Conservation (phyloP, 1,140 invertebrate species). For the Glossosoma conforme region DNA sequence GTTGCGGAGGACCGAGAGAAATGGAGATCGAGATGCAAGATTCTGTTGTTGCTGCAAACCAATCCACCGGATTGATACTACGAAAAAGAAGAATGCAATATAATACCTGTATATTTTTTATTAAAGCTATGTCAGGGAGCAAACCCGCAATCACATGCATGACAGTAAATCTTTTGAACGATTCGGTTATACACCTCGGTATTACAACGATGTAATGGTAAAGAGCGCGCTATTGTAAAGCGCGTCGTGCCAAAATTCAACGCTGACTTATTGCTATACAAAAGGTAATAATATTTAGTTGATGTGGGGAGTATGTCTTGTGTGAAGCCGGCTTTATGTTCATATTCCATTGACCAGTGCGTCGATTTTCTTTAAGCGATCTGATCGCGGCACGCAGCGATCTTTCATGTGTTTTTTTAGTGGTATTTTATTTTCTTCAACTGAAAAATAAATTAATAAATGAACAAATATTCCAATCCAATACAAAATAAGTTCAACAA, state of each 20-base stretch:
- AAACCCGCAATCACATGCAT: too few relatives aligned
- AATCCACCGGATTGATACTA: too few relatives aligned
- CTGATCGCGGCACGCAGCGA: background rate
- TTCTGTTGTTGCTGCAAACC: too few relatives aligned
- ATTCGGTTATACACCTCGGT: conserved; percentile 8
- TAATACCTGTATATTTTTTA: too few relatives aligned
- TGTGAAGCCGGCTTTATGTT: conserved; percentile 20
- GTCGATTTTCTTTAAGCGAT: conserved; percentile 1
- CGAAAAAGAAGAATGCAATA: too few relatives aligned
- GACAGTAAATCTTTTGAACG: too few relatives aligned
- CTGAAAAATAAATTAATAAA: background rate
- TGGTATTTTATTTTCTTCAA: background rate
- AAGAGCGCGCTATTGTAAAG: conserved; percentile 3
- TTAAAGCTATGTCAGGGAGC: too few relatives aligned
- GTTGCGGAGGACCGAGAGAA: too few relatives aligned
- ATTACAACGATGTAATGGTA: conserved; percentile 11
- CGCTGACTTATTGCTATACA: conserved; percentile 30
- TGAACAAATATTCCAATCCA: background rate
- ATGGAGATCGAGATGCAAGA: too few relatives aligned
- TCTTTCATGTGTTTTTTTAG: background rate
- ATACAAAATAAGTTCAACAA: background rate
- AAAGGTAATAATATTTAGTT: conserved; percentile 30
- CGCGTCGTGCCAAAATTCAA: conserved; percentile 27
- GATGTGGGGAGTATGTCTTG: conserved; percentile 28
- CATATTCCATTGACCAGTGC: conserved; percentile 10